Conservation (phyloP, 2,113 vertebrate species). For the Colaptes auratus region DNA sequence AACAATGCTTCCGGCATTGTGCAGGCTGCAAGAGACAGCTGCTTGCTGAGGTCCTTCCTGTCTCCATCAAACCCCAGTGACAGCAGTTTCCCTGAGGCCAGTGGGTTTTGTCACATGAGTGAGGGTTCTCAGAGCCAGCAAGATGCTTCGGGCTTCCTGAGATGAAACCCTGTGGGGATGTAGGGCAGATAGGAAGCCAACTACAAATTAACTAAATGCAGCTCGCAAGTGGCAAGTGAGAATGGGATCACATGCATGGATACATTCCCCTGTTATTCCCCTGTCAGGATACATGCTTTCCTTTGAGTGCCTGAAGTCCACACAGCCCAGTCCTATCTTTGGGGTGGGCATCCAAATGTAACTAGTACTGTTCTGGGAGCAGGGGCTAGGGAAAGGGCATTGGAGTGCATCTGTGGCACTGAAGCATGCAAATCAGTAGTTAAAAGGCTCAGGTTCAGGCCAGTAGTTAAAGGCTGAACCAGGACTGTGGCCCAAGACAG, state of each 20-base stretch:
- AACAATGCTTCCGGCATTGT: not conserved
- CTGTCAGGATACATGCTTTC: not conserved
- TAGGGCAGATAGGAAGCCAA: not conserved
- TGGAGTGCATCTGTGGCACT: no score
- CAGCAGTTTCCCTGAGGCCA: not conserved
- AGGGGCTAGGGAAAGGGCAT: not conserved
- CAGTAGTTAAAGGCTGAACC: not conserved
- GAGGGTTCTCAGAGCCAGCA: not conserved
- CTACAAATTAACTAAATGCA: not conserved
- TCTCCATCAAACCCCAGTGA: not conserved
- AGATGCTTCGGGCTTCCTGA: not conserved
- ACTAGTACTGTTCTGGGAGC: not conserved
- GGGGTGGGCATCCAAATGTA: not conserved
- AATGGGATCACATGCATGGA: not conserved
- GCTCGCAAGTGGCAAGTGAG: not conserved
- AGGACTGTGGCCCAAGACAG: not conserved
- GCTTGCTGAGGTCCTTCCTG: not conserved
- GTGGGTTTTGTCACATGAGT: rapidly evolving
- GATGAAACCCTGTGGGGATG: not conserved
- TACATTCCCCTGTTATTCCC: not conserved
- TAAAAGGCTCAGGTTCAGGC: not conserved
- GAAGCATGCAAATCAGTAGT: not conserved
- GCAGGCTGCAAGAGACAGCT: rapidly evolving
- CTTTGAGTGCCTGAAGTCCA: not conserved
- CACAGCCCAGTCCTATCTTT: rapidly evolving